Conservation (phyloP, 2,888 invertebrate species). For the Leptopterna dolabrata region DNA sequence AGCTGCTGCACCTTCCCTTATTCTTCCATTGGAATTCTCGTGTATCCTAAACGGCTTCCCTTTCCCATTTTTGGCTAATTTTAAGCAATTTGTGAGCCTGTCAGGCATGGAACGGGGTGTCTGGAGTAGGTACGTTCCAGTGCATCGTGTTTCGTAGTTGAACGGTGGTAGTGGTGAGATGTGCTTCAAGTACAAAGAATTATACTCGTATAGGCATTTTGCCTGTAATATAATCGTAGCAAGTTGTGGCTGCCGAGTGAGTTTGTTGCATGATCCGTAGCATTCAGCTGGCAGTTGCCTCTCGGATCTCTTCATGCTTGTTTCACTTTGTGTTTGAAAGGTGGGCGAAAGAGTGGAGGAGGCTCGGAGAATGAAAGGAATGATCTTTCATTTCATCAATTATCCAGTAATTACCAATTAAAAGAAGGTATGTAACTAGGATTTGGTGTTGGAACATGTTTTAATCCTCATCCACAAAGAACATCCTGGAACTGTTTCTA, state of each 20-base stretch:
- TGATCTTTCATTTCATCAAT: neutral
- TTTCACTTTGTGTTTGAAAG: conserved; percentile 7
- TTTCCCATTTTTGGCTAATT: too few relatives aligned
- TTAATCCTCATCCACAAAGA: neutral
- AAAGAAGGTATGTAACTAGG: conserved; percentile 2
- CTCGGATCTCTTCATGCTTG: neutral
- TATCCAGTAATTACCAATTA: conserved; percentile 14
- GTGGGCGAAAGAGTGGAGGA: neutral
- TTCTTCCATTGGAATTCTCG: too few relatives aligned
- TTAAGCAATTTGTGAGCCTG: too few relatives aligned
- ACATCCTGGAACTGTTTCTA: too few relatives aligned
- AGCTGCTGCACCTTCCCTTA: too few relatives aligned
- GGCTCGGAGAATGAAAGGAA: neutral
- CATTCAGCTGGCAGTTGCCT: neutral
- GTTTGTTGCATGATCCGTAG: neutral
- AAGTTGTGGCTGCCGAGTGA: neutral
- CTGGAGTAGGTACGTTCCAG: too few relatives aligned
- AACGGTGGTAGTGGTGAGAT: too few relatives aligned
- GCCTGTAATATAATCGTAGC: neutral
- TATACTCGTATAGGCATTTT: too few relatives aligned
- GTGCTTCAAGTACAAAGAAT: too few relatives aligned
- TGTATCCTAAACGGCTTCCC: too few relatives aligned
- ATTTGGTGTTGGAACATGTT: neutral
- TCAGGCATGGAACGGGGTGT: too few relatives aligned
- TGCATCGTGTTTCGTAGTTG: too few relatives aligned